A percentile compares a stretch with the other conserved stretches of the same genome.
Evolutionary conservation across 2,888 invertebrate species (phyloP).

Genomic region (Epinotia brunnichana): DNA sequence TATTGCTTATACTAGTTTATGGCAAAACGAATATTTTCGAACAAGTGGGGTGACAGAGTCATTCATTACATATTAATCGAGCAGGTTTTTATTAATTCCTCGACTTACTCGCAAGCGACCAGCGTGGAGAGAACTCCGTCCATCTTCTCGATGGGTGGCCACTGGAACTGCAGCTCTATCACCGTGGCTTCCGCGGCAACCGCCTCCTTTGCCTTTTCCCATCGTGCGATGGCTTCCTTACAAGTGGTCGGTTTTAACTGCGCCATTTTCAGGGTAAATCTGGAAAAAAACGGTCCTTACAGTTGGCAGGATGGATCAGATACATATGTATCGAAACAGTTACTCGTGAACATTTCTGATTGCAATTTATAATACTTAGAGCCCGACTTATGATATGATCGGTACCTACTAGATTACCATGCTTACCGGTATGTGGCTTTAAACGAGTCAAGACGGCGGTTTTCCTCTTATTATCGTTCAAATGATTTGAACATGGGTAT

Average conservation of each 20-base stretch:
- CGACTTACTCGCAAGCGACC: constrained; percentile 88
- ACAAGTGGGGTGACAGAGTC: no score
- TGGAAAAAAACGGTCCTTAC: constrained; percentile 9
- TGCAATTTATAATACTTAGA: background rate
- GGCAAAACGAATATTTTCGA: no score
- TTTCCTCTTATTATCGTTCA: no score
- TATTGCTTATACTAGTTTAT: no score
- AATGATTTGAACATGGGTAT: no score
- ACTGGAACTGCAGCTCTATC: constrained; percentile 92
- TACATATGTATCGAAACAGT: background rate
- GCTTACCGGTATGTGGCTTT: no score
- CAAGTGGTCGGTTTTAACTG: constrained; percentile 87
- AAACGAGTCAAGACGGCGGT: no score
- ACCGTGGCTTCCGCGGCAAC: constrained; percentile 87
- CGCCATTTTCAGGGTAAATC: constrained; percentile 52
- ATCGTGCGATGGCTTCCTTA: constrained; percentile 92
- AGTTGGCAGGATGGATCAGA: background rate
- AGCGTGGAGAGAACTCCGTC: constrained; percentile 93
- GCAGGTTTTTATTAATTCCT: background rate
- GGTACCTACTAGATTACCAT: background rate
- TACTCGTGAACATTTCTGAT: background rate
- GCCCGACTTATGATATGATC: background rate
- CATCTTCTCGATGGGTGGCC: constrained; percentile 98
- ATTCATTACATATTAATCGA: no score
- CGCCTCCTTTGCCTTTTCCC: constrained; percentile 90